Evolutionary conservation across 2,888 invertebrate genomes (phyloP), one percentile per base, ranked within the genome.

Genomic region (Cosmia trapezina): DNA sequence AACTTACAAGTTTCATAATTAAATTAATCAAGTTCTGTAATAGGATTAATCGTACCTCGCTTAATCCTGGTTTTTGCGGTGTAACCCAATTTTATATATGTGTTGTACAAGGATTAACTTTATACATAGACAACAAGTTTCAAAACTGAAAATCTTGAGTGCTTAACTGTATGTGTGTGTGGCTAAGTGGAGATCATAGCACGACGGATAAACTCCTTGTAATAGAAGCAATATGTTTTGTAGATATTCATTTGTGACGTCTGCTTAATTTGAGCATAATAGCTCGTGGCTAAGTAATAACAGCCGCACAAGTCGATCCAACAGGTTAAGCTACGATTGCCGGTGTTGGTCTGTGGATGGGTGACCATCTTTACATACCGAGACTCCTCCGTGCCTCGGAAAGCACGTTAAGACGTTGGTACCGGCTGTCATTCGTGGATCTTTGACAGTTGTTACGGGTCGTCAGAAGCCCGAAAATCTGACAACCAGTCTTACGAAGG

Each of bases 1-100:
- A 59, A 73, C 45, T 61, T 80, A 79, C 59, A 61, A 53, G 72
- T 64, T 71, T 65, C 66, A 72, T 83, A 75, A 83, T 74, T 62
- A 63, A 76, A 82, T 80, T 77, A 70, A 63, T 51, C 49, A 66
- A 77, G 49, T 78, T 69, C 57, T 28, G 53, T 73, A 66, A 77
- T 73, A 22, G 49, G 28, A 81, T 81, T 77, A 81, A 73, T 68
- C 47, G 33, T 33, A 53, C 47, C 66, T 63, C 61, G 73, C 17
- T 73, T 61, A 53, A 61, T 65, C 53, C 45, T 62, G 73, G 76
- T 72, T 73, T 73, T 66, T 66, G 56, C n/a, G 51, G 51, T 33
- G 33, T 41, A 73, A 66, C 41, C 14, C 11, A 65, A 62, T 66
- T 65, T 79, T 62, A 47, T 28, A 28, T 53, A 33, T 22, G 17